Evolutionary conservation across 2,797 vertebrate genomes (phyloP).

Genomic region (Nannoperca australis): DNA sequence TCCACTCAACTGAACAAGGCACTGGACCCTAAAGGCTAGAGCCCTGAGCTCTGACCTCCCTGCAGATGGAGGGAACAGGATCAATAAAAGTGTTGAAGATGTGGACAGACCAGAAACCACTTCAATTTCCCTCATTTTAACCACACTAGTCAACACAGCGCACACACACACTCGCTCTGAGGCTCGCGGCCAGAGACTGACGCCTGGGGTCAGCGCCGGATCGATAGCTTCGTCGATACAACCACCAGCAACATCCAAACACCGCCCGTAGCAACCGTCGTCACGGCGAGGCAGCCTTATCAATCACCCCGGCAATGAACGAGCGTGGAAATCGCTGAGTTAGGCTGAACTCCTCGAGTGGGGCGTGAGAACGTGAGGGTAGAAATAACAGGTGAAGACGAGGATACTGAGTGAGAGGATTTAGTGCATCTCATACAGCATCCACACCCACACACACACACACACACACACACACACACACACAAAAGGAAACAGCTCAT

Average conservation of each 20-base stretch:
- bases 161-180: neutral
- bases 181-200: neutral
- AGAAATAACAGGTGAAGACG: neutral
- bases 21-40: neutral
- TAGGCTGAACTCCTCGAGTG: neutral
- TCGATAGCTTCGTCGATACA: conserved; percentile 46
- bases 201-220: conserved; percentile 10
- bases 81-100: conserved; percentile 12
- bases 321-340: conserved; percentile 47
- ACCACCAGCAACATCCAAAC: conserved; percentile 44
- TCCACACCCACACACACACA: neutral
- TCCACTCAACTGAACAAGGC: neutral
- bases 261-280: conserved; percentile 30
- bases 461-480: neutral
- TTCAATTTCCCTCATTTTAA: neutral
- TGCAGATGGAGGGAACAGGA: neutral
- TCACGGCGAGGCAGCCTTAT: conserved; percentile 20
- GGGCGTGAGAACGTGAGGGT: neutral
- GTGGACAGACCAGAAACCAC: neutral
- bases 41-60: neutral
- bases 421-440: neutral
- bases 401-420: neutral
- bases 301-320: conserved; percentile 27
- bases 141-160: neutral
- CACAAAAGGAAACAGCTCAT: conserved; percentile 3